Conservation (phyloP, 1,140 invertebrate genomes). For the Conus ventricosus region DNA sequence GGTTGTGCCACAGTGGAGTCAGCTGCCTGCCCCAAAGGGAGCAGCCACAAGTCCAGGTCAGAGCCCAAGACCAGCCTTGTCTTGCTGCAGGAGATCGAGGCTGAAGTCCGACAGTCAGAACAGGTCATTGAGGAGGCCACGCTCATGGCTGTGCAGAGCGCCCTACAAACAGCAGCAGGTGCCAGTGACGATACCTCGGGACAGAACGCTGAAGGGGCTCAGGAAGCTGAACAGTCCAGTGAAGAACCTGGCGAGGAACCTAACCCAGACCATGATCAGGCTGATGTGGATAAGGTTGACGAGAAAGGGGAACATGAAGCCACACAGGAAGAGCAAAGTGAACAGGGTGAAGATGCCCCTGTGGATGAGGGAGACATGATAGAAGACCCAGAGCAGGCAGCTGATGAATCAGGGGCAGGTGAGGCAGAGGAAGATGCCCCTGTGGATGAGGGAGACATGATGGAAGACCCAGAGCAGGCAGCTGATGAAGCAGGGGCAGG, state of each 20-base stretch:
- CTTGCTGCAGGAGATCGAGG: slow-evolving; percentile 28
- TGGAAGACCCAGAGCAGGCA: background rate
- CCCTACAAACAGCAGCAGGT: background rate
- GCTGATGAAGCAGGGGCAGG: background rate
- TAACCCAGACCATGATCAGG: background rate
- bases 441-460: background rate
- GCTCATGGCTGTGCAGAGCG: background rate
- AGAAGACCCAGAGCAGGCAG: background rate
- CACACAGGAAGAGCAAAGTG: background rate
- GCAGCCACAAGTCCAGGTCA: too few relatives aligned
- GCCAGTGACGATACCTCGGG: background rate
- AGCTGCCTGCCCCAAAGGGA: background rate
- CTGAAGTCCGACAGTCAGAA: background rate
- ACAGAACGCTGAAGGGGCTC: background rate
- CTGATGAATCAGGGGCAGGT: background rate
- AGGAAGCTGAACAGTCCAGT: background rate
- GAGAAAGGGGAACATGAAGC: background rate
- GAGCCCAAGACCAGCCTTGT: slow-evolving; percentile 4
- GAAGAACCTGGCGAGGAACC: background rate
- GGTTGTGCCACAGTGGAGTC: background rate
- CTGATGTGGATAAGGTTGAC: background rate
- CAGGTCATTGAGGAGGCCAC: background rate
- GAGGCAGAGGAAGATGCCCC: background rate
- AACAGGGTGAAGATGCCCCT: background rate
- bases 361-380: background rate